Evolutionary conservation across 2,888 invertebrate species (phyloP).

Genomic region (Nephrotoma flavescens): DNA sequence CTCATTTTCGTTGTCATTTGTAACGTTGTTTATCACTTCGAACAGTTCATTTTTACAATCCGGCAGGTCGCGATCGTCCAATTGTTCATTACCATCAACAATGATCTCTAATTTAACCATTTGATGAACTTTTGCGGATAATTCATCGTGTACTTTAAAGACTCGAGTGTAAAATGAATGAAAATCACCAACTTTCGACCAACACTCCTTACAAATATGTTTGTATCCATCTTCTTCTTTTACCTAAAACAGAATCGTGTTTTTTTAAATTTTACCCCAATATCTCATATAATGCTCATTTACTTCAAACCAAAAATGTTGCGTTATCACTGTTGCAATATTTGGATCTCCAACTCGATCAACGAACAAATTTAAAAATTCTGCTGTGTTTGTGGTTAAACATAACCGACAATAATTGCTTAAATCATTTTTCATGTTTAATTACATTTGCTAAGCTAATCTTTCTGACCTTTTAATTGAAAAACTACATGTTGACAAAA

Average conservation of each 20-base stretch:
- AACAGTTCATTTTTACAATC: no score
- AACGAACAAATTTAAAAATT: not conserved
- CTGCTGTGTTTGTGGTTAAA: not conserved
- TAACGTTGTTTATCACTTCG: no score
- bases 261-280: not conserved
- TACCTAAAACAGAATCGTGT: not conserved
- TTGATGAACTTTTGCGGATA: not conserved
- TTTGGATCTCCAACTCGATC: not conserved
- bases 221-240: not conserved
- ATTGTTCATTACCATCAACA: no score
- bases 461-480: no score
- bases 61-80: no score
- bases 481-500: no score
- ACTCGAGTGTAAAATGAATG: not conserved
- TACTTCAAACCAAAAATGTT: constrained; percentile 1
- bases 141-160: not conserved
- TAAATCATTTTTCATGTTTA: no score
- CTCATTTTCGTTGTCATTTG: no score
- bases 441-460: no score
- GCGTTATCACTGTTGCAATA: not conserved
- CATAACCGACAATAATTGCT: not conserved
- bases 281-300: not conserved
- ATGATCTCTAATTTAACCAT: not conserved
- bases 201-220: not conserved
- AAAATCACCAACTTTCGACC: not conserved